These are phyloP conservation scores for Machimus rusticus DNA, from an alignment of 2,888 invertebrate species.

Conservation along the genomic window DNA sequence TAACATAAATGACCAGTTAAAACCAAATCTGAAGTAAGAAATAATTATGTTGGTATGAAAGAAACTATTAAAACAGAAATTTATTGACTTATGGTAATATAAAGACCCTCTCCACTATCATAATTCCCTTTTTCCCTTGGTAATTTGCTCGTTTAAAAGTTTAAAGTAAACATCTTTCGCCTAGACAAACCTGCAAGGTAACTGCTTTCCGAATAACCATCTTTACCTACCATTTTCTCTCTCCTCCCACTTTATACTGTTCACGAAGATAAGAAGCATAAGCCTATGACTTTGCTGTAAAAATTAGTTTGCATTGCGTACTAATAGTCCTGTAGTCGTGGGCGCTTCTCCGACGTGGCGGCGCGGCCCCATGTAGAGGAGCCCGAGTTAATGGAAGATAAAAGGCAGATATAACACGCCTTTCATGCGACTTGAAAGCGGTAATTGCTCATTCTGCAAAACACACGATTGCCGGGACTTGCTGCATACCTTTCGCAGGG, in stretches of 20 bases:
- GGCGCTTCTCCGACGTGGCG: neutral
- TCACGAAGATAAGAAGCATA: neutral
- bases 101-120: neutral
- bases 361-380: neutral
- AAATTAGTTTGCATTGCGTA: conserved; percentile 14
- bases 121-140: neutral
- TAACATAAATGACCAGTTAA: too few species aligned
- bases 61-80: neutral
- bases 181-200: neutral
- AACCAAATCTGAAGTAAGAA: too few species aligned
- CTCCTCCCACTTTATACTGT: neutral
- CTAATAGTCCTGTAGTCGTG: neutral
- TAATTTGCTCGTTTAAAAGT: neutral
- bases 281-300: neutral
- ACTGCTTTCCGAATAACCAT: neutral
- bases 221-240: neutral
- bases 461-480: neutral
- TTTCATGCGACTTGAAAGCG: neutral
- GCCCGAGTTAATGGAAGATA: neutral
- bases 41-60: neutral
- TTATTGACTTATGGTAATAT: neutral
- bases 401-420: conserved; percentile 18
- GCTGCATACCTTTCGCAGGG: neutral
- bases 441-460: neutral
- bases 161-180: neutral